Evolutionary conservation across 2,113 vertebrate genomes (phyloP).

Genomic region (Gallinago undulata): DNA sequence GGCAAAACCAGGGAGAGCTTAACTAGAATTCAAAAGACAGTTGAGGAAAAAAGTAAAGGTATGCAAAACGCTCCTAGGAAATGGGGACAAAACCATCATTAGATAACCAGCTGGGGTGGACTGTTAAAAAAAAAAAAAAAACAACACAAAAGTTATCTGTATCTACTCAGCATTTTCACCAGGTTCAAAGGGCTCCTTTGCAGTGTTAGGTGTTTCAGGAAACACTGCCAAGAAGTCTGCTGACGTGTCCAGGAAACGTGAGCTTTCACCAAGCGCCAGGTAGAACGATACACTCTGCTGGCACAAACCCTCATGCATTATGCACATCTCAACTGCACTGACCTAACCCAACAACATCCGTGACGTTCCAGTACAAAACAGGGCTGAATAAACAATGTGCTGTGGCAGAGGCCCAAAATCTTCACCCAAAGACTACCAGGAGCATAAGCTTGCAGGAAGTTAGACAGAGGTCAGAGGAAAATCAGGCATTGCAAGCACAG

Average conservation of each 20-base stretch:
- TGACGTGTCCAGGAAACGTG: not conserved
- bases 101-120: not conserved
- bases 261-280: not conserved
- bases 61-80: not conserved
- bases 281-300: not conserved
- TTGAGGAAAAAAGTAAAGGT: not conserved
- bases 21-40: not conserved
- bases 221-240: not conserved
- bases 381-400: not conserved
- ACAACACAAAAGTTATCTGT: not conserved
- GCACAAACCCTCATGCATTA: not conserved
- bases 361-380: not conserved
- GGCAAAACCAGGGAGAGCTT: not conserved
- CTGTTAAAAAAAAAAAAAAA: not conserved
- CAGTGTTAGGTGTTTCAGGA: not conserved
- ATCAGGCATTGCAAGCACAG: not conserved
- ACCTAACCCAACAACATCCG: not conserved
- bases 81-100: not conserved
- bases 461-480: not conserved
- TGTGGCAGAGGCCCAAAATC: not conserved
- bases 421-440: not conserved
- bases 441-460: not conserved
- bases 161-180: not conserved
- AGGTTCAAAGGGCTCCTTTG: not conserved
- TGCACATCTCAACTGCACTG: not conserved